Conservation (phyloP, 2,888 invertebrate genomes). For the Metallyticus violacea region DNA sequence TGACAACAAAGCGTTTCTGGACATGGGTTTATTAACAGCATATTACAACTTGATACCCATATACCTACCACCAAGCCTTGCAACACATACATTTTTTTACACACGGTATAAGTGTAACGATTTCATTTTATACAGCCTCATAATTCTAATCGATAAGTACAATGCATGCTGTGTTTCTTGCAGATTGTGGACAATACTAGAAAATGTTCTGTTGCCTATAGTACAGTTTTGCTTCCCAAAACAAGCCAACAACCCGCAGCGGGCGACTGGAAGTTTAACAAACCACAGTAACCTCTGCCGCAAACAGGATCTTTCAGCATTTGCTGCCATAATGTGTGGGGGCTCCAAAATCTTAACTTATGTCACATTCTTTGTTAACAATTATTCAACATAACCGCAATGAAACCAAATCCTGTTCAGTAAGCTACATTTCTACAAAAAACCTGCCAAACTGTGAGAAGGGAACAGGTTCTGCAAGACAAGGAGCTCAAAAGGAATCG, state of each 20-base stretch:
- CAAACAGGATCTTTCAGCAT: not conserved
- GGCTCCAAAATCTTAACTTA: not conserved
- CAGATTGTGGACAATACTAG: not conserved
- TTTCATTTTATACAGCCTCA: too few relatives aligned
- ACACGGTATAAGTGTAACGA: too few relatives aligned
- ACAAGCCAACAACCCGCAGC: not conserved
- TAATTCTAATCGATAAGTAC: too few relatives aligned
- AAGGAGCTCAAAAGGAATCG: not conserved
- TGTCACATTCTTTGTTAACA: not conserved
- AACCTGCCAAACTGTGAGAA: not conserved
- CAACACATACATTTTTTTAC: too few relatives aligned
- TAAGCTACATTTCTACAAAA: not conserved
- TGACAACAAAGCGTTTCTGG: too few relatives aligned
- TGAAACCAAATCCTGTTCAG: not conserved
- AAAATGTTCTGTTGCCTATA: too few relatives aligned
- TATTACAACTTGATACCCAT: too few relatives aligned
- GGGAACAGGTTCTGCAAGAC: not conserved
- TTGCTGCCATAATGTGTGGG: not conserved
- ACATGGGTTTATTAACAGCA: too few relatives aligned
- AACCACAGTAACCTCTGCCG: not conserved
- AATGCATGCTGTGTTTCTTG: too few relatives aligned
- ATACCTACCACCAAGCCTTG: too few relatives aligned
- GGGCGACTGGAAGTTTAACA: not conserved
- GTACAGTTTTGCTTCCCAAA: too few relatives aligned
- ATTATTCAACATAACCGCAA: not conserved